phyloP scores from a whole-genome alignment of 2,888 invertebrate genomes.

The Bombylius discolor region DNA sequence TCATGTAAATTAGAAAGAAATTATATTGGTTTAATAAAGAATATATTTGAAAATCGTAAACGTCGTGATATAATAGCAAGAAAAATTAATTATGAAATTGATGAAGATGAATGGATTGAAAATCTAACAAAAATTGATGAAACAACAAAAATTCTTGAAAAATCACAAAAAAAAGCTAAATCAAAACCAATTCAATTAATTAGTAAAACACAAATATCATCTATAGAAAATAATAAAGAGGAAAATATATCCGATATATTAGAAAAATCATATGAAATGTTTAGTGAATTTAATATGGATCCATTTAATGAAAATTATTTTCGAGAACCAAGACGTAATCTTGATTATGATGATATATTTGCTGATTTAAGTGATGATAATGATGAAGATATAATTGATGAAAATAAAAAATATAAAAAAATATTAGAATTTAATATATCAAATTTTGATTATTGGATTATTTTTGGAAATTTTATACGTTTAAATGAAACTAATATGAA shows the following conservation, averaged over 20 bases:
- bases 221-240: not conserved
- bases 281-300: slow-evolving; percentile 21
- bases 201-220: not conserved
- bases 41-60: not conserved
- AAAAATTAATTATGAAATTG: slow-evolving; percentile 21
- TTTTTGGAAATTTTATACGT: slow-evolving; percentile 19
- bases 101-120: slow-evolving; percentile 21
- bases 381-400: not conserved
- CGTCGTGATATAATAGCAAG: not conserved
- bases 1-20: slow-evolving; percentile 13
- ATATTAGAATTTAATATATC: slow-evolving; percentile 21
- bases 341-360: slow-evolving; percentile 19
- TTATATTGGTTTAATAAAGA: slow-evolving; percentile 21
- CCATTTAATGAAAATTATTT: slow-evolving; percentile 19
- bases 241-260: slow-evolving; percentile 7
- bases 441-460: slow-evolving; percentile 32
- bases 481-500: slow-evolving; percentile 17
- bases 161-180: not conserved
- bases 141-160: not conserved
- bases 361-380: slow-evolving; percentile 19
- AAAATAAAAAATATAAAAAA: not conserved
- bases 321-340: slow-evolving; percentile 20
- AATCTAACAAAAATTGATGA: slow-evolving; percentile 1
- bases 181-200: not conserved
- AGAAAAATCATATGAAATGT: slow-evolving; percentile 15